Evolutionary conservation across 2,797 vertebrate species (phyloP).

Genomic region (Onychomys arenicola): DNA sequence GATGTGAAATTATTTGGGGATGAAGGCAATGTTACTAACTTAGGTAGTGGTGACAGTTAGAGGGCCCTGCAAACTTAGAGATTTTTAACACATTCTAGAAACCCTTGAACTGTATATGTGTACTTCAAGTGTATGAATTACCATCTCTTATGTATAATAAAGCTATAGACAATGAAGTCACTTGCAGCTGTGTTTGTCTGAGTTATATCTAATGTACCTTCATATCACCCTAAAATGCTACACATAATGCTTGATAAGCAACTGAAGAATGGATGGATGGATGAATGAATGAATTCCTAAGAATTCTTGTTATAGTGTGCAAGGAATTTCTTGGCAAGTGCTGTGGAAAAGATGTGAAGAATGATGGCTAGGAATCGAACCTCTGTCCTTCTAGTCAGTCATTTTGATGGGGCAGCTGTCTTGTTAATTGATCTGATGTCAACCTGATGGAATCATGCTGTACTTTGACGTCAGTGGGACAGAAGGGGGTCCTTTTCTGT

Average conservation of each 20-base stretch:
- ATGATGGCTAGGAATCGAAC: neutral
- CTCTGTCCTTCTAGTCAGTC: rapidly evolving
- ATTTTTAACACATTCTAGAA: neutral
- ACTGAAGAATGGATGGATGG: neutral
- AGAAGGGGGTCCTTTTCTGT: neutral
- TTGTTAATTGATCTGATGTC: neutral
- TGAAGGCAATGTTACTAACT: constrained; percentile 30
- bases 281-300: neutral
- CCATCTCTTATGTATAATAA: neutral
- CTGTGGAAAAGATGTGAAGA: neutral
- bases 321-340: neutral
- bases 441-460: neutral
- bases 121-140: neutral
- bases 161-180: neutral
- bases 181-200: neutral
- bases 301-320: constrained; percentile 2
- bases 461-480: neutral
- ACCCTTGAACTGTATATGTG: neutral
- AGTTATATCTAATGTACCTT: neutral
- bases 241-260: neutral
- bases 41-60: neutral
- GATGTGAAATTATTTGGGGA: neutral
- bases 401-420: neutral
- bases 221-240: neutral
- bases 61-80: neutral